Conservation (phyloP, 2,113 vertebrate species). For the Ciconia stormi region DNA sequence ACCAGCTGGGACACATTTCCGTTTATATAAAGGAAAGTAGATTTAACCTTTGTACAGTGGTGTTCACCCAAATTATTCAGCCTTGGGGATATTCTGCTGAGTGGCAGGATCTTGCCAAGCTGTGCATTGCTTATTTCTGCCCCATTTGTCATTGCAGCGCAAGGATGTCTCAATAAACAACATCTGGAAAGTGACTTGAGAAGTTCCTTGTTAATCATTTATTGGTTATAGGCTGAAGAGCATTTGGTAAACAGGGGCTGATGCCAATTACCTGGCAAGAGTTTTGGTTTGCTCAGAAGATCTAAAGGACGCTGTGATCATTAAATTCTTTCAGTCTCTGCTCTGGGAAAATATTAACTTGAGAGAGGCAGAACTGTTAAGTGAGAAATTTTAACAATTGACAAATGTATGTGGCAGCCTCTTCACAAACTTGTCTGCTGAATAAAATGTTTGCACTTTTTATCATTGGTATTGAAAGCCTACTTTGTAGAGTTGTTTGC, state of each 20-base stretch:
- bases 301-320: conserved; percentile 24
- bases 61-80: conserved; percentile 53
- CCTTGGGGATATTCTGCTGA: conserved; percentile 57
- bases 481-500: conserved; percentile 2
- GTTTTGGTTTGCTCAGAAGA: conserved; percentile 49
- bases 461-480: conserved; percentile 48
- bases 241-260: conserved; percentile 46
- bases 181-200: conserved; percentile 66
- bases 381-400: conserved; percentile 43
- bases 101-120: conserved; percentile 37
- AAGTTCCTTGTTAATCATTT: conserved; percentile 66
- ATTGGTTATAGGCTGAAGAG: conserved; percentile 41
- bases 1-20: conserved; percentile 61
- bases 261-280: conserved; percentile 42
- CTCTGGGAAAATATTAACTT: conserved; percentile 51
- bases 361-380: conserved; percentile 30
- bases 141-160: conserved; percentile 73
- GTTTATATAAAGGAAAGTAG: conserved; percentile 26
- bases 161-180: conserved; percentile 73
- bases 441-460: conserved; percentile 65
- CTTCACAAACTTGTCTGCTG: conserved; percentile 28
- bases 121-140: conserved; percentile 62
- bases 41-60: conserved; percentile 53
- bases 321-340: conserved; percentile 49
- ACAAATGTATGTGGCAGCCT: conserved; percentile 42